Conservation (phyloP, 92 coral and sea anemone genomes). For the Palythoa heliodiscus region DNA sequence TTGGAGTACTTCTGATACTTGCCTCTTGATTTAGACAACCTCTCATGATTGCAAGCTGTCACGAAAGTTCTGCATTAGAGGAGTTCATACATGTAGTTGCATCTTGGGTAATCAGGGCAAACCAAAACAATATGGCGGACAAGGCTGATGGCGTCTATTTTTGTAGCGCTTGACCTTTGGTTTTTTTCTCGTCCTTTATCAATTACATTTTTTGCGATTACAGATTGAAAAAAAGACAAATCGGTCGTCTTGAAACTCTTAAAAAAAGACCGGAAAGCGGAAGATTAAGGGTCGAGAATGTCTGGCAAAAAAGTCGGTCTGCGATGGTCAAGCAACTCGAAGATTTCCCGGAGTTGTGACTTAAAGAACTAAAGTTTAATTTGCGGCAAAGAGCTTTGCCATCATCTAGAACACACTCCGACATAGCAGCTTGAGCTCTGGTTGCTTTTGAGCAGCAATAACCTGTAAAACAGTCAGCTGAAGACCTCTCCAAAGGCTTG, state of each 20-base stretch:
- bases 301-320: neutral
- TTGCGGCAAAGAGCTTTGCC: neutral
- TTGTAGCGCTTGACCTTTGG: conserved; percentile 16
- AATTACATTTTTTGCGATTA: conserved; percentile 22
- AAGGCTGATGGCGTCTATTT: neutral
- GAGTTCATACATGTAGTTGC: too few species aligned
- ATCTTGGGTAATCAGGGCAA: too few species aligned
- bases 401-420: conserved; percentile 34
- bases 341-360: neutral
- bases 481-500: conserved; percentile 40
- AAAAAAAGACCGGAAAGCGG: conserved; percentile 37
- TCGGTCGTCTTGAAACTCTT: conserved; percentile 13
- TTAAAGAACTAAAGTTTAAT: neutral
- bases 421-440: conserved; percentile 57
- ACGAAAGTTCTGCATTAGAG: too few species aligned
- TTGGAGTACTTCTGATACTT: too few species aligned
- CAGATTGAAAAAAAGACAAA: conserved; percentile 39
- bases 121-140: neutral
- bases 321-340: conserved; percentile 13
- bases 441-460: conserved; percentile 58
- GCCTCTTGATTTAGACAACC: too few species aligned
- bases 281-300: neutral
- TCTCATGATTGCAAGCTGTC: too few species aligned
- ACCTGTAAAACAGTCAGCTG: conserved; percentile 41
- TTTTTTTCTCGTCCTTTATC: conserved; percentile 25